These are phyloP conservation scores for Spea bombifrons DNA, from an alignment of 2,113 vertebrate genomes.

Conservation along the genomic window DNA sequence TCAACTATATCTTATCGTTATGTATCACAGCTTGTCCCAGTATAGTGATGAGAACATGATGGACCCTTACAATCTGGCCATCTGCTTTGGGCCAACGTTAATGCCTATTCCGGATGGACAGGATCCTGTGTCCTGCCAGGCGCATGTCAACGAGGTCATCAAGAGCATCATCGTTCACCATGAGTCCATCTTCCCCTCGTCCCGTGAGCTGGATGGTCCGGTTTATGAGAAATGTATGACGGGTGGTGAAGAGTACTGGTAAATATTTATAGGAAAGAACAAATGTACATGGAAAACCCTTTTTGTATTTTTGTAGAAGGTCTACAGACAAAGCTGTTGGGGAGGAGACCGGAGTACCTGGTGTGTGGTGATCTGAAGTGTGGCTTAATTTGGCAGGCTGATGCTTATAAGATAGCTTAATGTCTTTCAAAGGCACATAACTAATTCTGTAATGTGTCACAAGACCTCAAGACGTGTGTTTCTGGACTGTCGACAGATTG, in stretches of 20 bases:
- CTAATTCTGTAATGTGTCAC: too few species aligned
- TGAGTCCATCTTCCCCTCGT: constrained; percentile 90
- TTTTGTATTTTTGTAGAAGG: too few species aligned
- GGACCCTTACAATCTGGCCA: constrained; percentile 98
- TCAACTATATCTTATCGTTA: background rate
- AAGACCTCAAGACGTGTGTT: too few species aligned
- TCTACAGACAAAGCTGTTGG: too few species aligned
- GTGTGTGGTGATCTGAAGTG: too few species aligned
- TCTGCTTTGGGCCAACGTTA: constrained; percentile 96
- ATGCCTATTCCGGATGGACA: constrained; percentile 97
- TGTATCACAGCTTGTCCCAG: constrained; percentile 81
- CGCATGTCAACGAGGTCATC: constrained; percentile 97
- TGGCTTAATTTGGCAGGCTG: too few species aligned
- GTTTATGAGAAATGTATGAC: constrained; percentile 99
- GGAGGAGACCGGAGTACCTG: too few species aligned
- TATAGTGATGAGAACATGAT: constrained; percentile 99
- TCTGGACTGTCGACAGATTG: too few species aligned
- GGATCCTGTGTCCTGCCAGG: constrained; percentile 94
- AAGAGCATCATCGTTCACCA: constrained; percentile 94
- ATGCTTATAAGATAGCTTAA: too few species aligned
- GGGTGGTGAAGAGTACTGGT: constrained; percentile 97
- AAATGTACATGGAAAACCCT: background rate
- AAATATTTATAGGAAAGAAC: constrained; percentile 36
- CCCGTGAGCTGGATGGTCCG: constrained; percentile 87
- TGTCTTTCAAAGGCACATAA: too few species aligned